A percentile compares a stretch with the other conserved stretches of the same genome.
Conservation (phyloP, 30 jellyfish, hydroid and myxozoan genomes). For the Turritopsis dohrnii region DNA sequence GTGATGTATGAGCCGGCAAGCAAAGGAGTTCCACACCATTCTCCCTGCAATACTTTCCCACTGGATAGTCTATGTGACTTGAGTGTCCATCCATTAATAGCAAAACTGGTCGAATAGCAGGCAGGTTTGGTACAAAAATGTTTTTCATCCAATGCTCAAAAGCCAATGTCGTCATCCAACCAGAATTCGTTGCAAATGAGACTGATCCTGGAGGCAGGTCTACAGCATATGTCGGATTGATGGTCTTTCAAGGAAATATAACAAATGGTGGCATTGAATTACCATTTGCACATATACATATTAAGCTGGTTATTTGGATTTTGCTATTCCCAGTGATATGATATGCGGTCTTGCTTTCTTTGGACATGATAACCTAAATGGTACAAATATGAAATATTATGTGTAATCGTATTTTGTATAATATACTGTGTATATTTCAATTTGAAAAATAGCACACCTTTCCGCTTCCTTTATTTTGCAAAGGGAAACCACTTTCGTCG, state of each 20-base stretch:
- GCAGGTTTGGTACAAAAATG: not conserved
- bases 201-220: constrained; percentile 24
- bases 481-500: constrained; percentile 31
- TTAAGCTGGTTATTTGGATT: constrained; percentile 19
- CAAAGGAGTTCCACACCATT: constrained; percentile 12
- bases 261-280: constrained; percentile 34
- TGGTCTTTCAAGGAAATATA: constrained; percentile 23
- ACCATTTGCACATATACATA: constrained; percentile 26
- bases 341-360: not conserved
- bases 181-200: not conserved
- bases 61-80: not conserved
- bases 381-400: not conserved
- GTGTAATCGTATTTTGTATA: no score
- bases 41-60: constrained; percentile 2
- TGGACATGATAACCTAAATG: not conserved
- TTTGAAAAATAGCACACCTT: not conserved
- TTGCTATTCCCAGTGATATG: not conserved
- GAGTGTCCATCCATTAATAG: constrained; percentile 21
- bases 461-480: constrained; percentile 5
- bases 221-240: constrained; percentile 28
- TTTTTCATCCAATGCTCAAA: constrained; percentile 14
- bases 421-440: no score
- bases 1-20: constrained; percentile 25
- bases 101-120: constrained; percentile 20
- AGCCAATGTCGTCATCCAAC: constrained; percentile 31